phyloP scores from a whole-genome alignment of 1,140 invertebrate species.

The Brachionus paranguensis region DNA sequence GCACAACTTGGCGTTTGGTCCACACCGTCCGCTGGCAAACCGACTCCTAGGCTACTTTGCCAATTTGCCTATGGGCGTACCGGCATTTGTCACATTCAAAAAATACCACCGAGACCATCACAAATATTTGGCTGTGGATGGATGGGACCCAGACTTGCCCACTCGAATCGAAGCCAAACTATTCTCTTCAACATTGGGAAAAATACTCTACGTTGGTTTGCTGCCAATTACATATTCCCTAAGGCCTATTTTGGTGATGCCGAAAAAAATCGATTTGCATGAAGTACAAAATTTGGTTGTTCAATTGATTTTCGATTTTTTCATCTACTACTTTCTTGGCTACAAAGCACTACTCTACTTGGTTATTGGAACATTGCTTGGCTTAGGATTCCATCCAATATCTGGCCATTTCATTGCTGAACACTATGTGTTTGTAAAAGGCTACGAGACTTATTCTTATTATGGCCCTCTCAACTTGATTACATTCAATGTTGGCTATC shows the following conservation, averaged over 20 bases:
- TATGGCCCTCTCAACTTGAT: constrained; percentile 94
- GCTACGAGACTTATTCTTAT: constrained; percentile 96
- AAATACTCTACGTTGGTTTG: constrained; percentile 82
- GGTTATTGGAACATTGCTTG: constrained; percentile 75
- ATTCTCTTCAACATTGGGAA: constrained; percentile 84
- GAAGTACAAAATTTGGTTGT: constrained; percentile 76
- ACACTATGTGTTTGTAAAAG: constrained; percentile 96
- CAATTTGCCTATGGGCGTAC: constrained; percentile 52
- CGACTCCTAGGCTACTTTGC: constrained; percentile 50
- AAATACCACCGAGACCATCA: constrained; percentile 56
- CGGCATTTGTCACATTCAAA: constrained; percentile 54
- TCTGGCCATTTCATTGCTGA: constrained; percentile 98
- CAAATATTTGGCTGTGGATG: constrained; percentile 86
- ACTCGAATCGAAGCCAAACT: constrained; percentile 82
- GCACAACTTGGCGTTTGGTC: constrained; percentile 55
- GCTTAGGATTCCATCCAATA: constrained; percentile 96
- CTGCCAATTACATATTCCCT: constrained; percentile 95
- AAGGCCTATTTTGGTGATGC: constrained; percentile 80
- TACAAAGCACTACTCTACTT: constrained; percentile 74
- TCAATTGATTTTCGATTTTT: constrained; percentile 75
- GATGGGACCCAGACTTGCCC: constrained; percentile 89
- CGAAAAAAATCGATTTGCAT: constrained; percentile 71
- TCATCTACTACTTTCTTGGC: constrained; percentile 75
- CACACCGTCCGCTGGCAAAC: constrained; percentile 47
- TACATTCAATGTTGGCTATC: constrained; percentile 90